Conservation (phyloP, 2,797 vertebrate genomes). For the Acanthopagrus latus region DNA sequence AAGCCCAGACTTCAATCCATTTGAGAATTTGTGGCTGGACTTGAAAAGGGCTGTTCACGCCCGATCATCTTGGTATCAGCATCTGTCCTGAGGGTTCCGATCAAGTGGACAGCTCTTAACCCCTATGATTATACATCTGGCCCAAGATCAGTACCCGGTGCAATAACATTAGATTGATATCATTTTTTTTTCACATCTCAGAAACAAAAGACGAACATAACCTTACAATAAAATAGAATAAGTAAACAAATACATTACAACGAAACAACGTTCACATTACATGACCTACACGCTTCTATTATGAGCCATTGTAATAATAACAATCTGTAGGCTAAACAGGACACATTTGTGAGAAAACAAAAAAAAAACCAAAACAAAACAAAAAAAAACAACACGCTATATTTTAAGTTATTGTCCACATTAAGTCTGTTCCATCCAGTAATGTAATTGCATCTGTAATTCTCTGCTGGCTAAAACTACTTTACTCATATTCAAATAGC, state of each 20-base stretch:
- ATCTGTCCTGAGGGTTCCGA: no score
- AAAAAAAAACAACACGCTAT: background rate
- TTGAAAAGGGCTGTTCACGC: no score
- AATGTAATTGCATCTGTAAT: constrained; percentile 47
- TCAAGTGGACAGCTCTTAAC: no score
- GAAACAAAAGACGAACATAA: background rate
- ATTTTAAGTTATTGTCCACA: constrained; percentile 4
- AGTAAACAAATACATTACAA: background rate
- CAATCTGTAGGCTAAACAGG: background rate
- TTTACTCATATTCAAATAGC: constrained; percentile 45
- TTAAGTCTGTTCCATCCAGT: constrained; percentile 1
- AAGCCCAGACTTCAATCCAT: no score
- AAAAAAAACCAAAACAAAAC: no score
- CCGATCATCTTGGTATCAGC: no score
- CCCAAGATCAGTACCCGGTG: background rate
- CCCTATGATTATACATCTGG: no score
- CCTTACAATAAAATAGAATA: no score
- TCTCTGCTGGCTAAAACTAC: constrained; percentile 27
- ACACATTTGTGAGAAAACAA: background rate
- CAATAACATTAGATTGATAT: background rate
- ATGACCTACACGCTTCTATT: background rate
- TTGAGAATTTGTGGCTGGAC: no score
- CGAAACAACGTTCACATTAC: background rate
- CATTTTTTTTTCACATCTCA: background rate
- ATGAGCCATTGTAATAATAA: background rate